Evolutionary conservation across 1,140 invertebrate species (phyloP), one percentile per base, ranked within the genome.

Genomic region (Sinella curviseta): DNA sequence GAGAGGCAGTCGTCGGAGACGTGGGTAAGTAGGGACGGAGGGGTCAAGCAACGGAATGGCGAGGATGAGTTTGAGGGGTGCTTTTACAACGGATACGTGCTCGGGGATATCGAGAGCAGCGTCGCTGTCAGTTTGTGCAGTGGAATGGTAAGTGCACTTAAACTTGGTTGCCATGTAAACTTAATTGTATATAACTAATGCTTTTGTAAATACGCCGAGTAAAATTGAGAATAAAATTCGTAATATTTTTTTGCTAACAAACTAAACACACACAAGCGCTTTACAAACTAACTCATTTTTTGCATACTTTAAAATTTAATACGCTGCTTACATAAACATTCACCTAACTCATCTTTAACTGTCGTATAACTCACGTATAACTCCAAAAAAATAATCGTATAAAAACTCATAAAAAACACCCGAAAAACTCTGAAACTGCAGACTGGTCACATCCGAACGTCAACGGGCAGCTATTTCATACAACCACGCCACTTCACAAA

Each of bases 61-160:
- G 87, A 81, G 86, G 86, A 88, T 20, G 81, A 83, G 55, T 74
- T 85, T 74, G 84, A 88, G 39, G 89, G 90, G 20, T 94, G 93
- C 85, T 92, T 91, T 85, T 94, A 93, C 85, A 90, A 88, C 31
- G 93, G 93, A 73, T 86, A 86, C 76, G 89, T 94, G 16, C 86
- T 90, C 73, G 92, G 90, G n/a, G 92, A 93, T 85, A 86, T 87
- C 28, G 85, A 87, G 78, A 93, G 92, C 14, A 86, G 86, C 33
- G 92, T 94, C 28, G 89, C 90, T 30, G 91, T 94, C 81, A 92
- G 90, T 79, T 88, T 94, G 57, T 94, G 93, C 86, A 89, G 93
- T 84, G 93, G 93, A 86, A 93, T 94, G 92, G 93, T 93, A 84
- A 91, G 90, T 91, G 74, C 35, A 39, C 16, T 55, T 48, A 4